phyloP scores from a whole-genome alignment of 2,797 vertebrate genomes.

The Platalea minor region DNA sequence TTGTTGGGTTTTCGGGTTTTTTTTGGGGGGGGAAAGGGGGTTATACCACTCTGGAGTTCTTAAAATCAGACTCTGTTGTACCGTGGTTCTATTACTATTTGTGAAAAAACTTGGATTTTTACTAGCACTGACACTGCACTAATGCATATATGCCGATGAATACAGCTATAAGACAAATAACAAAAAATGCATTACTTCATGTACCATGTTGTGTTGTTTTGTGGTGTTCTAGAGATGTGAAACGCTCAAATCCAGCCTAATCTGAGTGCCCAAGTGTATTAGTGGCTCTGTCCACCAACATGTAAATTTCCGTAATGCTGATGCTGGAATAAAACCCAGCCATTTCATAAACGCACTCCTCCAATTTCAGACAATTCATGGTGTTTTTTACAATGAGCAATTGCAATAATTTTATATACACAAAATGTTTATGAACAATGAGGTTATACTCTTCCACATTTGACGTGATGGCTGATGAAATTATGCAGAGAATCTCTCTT shows the following conservation, averaged over 20 bases:
- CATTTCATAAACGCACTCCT: neutral
- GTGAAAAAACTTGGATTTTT: neutral
- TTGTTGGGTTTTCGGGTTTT: neutral
- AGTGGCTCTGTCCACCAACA: neutral
- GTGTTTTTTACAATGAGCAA: neutral
- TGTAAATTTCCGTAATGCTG: neutral
- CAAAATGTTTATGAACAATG: neutral
- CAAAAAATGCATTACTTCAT: neutral
- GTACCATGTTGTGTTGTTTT: neutral
- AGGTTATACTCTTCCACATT: neutral
- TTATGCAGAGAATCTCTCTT: neutral
- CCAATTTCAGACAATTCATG: neutral
- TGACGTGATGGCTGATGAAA: neutral
- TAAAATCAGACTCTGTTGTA: neutral
- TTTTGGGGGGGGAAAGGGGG: rapidly evolving
- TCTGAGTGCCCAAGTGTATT: neutral
- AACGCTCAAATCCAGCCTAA: neutral
- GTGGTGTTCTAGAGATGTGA: neutral
- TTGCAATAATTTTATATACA: neutral
- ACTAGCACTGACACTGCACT: neutral
- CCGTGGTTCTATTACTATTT: neutral
- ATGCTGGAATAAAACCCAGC: neutral
- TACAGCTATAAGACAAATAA: neutral
- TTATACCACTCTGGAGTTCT: neutral
- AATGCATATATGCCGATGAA: neutral